Conservation (phyloP, 2,888 invertebrate genomes). For the Pristionchus japonicus region DNA sequence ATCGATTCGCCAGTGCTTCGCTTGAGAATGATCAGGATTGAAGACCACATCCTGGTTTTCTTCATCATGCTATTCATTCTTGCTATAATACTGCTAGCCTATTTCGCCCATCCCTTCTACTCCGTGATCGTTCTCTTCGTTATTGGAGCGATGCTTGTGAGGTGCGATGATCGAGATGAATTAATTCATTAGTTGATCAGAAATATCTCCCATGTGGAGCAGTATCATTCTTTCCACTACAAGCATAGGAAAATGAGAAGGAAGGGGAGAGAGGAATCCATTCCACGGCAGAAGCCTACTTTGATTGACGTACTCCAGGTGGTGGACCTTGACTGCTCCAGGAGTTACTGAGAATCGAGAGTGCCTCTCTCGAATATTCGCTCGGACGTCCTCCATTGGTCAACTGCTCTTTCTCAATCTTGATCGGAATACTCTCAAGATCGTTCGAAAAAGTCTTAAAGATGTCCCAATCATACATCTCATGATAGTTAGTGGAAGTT, state of each 20-base stretch:
- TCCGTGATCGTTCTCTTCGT: background rate
- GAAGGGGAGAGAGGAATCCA: background rate
- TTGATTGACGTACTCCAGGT: background rate
- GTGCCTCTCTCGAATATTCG: background rate
- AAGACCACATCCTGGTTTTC: background rate
- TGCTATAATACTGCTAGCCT: background rate
- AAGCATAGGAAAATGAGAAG: background rate
- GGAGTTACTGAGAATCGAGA: background rate
- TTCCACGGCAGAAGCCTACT: background rate
- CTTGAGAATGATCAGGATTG: background rate
- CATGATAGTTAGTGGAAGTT: background rate
- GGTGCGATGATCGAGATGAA: background rate
- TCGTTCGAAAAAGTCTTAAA: background rate
- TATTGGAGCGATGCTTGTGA: background rate
- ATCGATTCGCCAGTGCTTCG: background rate
- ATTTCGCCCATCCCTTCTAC: background rate
- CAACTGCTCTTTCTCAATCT: background rate
- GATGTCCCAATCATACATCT: background rate
- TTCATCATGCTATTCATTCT: background rate
- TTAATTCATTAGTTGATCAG: too few species aligned
- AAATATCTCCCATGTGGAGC: too few species aligned
- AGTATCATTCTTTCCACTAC: too few species aligned
- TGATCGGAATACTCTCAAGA: background rate
- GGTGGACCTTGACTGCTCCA: background rate
- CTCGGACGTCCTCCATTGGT: background rate